These are phyloP conservation scores for Zenarchopterus dispar DNA, from an alignment of 2,797 vertebrate genomes.

Conservation along the genomic window DNA sequence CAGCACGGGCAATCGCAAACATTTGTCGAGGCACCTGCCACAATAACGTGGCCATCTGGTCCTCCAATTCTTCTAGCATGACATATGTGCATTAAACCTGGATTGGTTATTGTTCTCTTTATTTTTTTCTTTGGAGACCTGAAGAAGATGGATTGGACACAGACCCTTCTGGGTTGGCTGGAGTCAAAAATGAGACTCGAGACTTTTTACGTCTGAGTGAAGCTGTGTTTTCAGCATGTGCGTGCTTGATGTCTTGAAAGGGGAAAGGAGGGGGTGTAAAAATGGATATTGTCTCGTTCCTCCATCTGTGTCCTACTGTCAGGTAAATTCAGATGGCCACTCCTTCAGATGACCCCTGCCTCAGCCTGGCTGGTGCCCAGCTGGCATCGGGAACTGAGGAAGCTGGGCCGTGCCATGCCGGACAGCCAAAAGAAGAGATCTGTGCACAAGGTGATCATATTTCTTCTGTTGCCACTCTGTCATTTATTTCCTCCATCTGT, in stretches of 20 bases:
- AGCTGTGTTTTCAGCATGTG: conserved; percentile 56
- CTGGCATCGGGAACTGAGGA: conserved; percentile 70
- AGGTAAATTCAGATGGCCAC: conserved; percentile 69
- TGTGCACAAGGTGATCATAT: conserved; percentile 74
- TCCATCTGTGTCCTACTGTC: conserved; percentile 26
- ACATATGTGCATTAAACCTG: conserved; percentile 83
- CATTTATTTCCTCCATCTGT: conserved; percentile 39
- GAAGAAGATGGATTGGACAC: conserved; percentile 51
- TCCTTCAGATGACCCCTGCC: conserved; percentile 68
- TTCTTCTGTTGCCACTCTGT: conserved; percentile 62
- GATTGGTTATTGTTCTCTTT: conserved; percentile 73
- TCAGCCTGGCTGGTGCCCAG: conserved; percentile 74
- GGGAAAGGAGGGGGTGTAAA: conserved; percentile 11
- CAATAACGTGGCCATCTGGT: conserved; percentile 82
- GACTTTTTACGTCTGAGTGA: conserved; percentile 70
- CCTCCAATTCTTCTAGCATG: conserved; percentile 78
- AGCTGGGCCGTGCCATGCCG: conserved; percentile 59
- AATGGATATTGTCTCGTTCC: conserved; percentile 25
- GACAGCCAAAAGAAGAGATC: conserved; percentile 70
- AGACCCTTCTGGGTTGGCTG: conserved; percentile 60
- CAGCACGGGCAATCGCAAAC: conserved; percentile 78
- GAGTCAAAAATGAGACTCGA: conserved; percentile 64
- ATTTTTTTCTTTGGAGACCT: conserved; percentile 19
- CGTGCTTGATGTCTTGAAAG: conserved; percentile 65
- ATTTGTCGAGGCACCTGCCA: conserved; percentile 85